Evolutionary conservation across 2,888 invertebrate genomes (phyloP).

Genomic region (Tachystola acroxantha): DNA sequence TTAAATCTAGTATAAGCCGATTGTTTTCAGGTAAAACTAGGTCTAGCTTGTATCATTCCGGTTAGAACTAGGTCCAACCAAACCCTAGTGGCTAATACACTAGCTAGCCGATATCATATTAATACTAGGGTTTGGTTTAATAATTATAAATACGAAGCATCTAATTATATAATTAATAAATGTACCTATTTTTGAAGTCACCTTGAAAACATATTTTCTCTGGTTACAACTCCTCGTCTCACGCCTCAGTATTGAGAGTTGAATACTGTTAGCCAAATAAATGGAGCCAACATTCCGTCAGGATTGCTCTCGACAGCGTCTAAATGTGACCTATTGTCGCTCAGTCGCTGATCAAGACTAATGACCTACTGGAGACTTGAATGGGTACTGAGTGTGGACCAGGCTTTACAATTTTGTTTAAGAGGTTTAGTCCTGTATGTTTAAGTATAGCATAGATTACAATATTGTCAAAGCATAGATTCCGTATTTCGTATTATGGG

Average conservation of each 20-base stretch:
- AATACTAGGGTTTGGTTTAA: too few relatives aligned
- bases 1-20: too few relatives aligned
- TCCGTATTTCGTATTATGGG: too few relatives aligned
- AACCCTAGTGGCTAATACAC: too few relatives aligned
- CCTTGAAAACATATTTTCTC: neutral
- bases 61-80: too few relatives aligned
- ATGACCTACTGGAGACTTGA: conserved; percentile 21
- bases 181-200: neutral
- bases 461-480: too few relatives aligned
- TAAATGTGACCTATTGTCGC: conserved; percentile 44
- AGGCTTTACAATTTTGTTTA: conserved; percentile 12
- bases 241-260: neutral
- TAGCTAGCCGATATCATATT: too few relatives aligned
- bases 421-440: neutral
- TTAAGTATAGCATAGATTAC: neutral
- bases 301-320: conserved; percentile 15
- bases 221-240: conserved; percentile 1
- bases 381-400: conserved; percentile 11
- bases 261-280: conserved; percentile 23
- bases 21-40: too few relatives aligned
- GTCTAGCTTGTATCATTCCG: too few relatives aligned
- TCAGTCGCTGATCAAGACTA: conserved; percentile 40
- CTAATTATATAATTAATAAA: too few relatives aligned
- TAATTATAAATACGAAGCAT: too few relatives aligned
- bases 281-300: conserved; percentile 30